Evolutionary conservation across 37 sponge, comb jelly and placozoan species (phyloP).

Genomic region (Dysidea cf. avara): DNA sequence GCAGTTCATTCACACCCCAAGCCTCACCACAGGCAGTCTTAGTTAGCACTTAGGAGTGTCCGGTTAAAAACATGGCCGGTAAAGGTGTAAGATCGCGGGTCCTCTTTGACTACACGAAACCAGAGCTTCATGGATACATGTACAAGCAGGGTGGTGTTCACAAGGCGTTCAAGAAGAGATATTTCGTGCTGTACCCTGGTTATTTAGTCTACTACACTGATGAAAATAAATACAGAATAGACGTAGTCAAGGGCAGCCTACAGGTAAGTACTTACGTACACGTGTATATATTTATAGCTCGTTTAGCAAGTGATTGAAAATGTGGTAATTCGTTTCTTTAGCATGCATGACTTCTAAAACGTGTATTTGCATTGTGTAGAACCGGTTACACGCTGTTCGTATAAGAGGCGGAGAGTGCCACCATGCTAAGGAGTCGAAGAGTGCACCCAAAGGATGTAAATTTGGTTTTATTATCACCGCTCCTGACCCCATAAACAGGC

Average conservation of each 20-base stretch:
- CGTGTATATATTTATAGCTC: too few relatives aligned
- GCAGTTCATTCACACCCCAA: too few relatives aligned
- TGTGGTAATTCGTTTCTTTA: not conserved
- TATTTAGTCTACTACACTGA: conserved; percentile 77
- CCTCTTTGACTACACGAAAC: conserved; percentile 47
- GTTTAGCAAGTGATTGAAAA: too few relatives aligned
- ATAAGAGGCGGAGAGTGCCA: conserved; percentile 37
- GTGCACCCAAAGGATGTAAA: conserved; percentile 67
- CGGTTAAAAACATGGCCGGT: too few relatives aligned
- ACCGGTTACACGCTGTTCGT: conserved; percentile 49
- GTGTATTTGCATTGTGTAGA: conserved; percentile 1
- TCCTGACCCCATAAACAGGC: conserved; percentile 72
- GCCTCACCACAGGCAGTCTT: too few relatives aligned
- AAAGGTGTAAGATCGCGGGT: too few relatives aligned
- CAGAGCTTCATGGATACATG: conserved; percentile 57
- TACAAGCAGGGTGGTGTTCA: conserved; percentile 54
- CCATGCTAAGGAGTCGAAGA: conserved; percentile 12
- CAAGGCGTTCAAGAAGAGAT: conserved; percentile 72
- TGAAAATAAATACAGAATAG: conserved; percentile 41
- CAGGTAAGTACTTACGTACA: too few relatives aligned
- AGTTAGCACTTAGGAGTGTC: too few relatives aligned
- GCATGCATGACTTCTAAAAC: not conserved
- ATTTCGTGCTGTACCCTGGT: conserved; percentile 72
- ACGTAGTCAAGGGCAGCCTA: conserved; percentile 30
- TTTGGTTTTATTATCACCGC: conserved; percentile 53